A percentile compares a stretch with the other conserved stretches of the same genome.
These are phyloP conservation scores for Leptinotarsa tumamoca DNA, from an alignment of 2,888 invertebrate genomes.

Conservation along the genomic window DNA sequence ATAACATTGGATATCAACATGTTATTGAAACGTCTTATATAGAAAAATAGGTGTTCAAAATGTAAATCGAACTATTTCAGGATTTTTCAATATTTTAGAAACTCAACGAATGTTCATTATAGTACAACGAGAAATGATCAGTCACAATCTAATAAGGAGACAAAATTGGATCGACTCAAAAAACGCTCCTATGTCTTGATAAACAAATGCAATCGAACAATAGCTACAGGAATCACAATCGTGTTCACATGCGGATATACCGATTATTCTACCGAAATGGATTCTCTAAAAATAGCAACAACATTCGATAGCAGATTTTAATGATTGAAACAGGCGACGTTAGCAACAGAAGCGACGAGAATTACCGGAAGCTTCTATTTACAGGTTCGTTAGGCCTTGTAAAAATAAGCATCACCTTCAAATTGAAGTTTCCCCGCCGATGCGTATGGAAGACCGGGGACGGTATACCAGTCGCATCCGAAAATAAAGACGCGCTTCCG, in stretches of 20 bases:
- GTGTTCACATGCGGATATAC: background rate
- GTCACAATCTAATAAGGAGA: too few relatives aligned
- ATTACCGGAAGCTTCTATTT: constrained; percentile 58
- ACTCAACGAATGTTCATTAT: too few relatives aligned
- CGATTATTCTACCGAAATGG: constrained; percentile 8
- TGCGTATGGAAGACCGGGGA: constrained; percentile 5
- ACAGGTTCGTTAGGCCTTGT: constrained; percentile 51
- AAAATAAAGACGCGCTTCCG: background rate
- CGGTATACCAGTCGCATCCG: background rate
- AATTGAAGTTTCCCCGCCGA: constrained; percentile 1
- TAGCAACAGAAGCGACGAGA: constrained; percentile 51
- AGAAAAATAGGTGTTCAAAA: too few relatives aligned
- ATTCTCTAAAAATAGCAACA: constrained; percentile 8
- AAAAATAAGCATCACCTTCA: constrained; percentile 51
- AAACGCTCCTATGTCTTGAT: too few relatives aligned
- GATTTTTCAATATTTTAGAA: too few relatives aligned
- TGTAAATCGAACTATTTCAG: too few relatives aligned
- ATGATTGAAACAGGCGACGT: constrained; percentile 30
- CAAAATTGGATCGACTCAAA: too few relatives aligned
- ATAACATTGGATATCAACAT: too few relatives aligned
- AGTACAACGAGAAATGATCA: too few relatives aligned
- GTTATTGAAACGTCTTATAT: too few relatives aligned
- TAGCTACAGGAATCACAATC: background rate
- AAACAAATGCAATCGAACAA: too few relatives aligned
- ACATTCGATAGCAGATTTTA: constrained; percentile 16